Percentiles rank a stretch among this genome's conserved stretches.
These are phyloP conservation scores for Emydura subglobosa DNA, from an alignment of 2,113 vertebrate species.

Conservation along the genomic window DNA sequence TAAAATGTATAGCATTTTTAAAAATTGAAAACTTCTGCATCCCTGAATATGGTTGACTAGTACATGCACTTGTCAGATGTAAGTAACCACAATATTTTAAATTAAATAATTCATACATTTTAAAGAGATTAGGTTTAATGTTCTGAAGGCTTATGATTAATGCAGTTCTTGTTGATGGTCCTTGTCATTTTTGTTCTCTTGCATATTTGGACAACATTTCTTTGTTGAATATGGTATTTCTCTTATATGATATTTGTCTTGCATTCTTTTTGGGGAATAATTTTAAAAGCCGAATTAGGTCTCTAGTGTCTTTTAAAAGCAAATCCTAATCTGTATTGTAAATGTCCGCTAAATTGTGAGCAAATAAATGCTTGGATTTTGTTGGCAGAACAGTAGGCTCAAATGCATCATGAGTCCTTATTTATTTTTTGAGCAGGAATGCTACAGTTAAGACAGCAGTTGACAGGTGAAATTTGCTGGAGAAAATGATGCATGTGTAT, in stretches of 20 bases:
- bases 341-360: constrained; percentile 57
- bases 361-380: constrained; percentile 46
- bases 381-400: constrained; percentile 37
- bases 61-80: not conserved
- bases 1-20: not conserved
- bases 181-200: not conserved
- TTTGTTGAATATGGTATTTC: not conserved
- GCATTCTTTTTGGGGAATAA: not conserved
- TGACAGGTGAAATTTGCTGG: constrained; percentile 47
- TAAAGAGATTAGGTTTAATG: not conserved
- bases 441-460: constrained; percentile 22
- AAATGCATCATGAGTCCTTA: constrained; percentile 46
- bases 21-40: not conserved
- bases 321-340: constrained; percentile 36
- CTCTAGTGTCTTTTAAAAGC: constrained; percentile 21
- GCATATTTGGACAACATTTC: fast-evolving
- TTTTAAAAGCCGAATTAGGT: constrained; percentile 4
- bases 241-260: not conserved
- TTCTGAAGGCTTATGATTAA: not conserved
- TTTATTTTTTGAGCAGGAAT: constrained; percentile 39
- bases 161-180: not conserved
- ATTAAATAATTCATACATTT: not conserved
- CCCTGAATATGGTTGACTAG: not conserved
- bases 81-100: not conserved
- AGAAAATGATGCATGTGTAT: constrained; percentile 18